A percentile compares a stretch with the other conserved stretches of the same genome.
Evolutionary conservation across 1,140 invertebrate species (phyloP).

Genomic region (Drosophila kanapiae): DNA sequence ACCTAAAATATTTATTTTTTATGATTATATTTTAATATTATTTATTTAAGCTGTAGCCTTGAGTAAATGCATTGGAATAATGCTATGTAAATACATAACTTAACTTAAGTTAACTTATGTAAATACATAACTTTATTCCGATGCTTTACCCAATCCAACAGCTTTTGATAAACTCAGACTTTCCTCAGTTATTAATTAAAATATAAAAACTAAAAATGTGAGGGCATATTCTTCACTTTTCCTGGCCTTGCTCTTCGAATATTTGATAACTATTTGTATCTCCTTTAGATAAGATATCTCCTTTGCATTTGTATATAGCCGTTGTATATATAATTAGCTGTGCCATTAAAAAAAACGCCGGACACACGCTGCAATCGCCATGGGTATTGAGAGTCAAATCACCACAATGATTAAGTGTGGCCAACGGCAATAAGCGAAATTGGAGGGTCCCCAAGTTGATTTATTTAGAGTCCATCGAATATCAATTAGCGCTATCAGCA

Average conservation of each 20-base stretch:
- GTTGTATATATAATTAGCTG: slow-evolving; percentile 10
- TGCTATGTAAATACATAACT: too few relatives aligned
- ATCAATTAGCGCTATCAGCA: slow-evolving; percentile 50
- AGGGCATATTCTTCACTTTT: not conserved
- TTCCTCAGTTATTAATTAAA: too few relatives aligned
- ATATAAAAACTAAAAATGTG: too few relatives aligned
- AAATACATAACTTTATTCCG: too few relatives aligned
- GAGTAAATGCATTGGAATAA: too few relatives aligned
- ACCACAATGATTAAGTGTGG: slow-evolving; percentile 29
- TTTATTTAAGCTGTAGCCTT: too few relatives aligned
- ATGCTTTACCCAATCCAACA: too few relatives aligned
- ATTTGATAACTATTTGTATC: not conserved
- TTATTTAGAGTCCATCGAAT: slow-evolving; percentile 44
- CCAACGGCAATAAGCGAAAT: slow-evolving; percentile 32
- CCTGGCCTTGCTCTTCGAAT: not conserved
- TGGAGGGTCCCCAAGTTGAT: slow-evolving; percentile 16
- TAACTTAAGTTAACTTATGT: too few relatives aligned
- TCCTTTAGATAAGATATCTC: slow-evolving; percentile 19
- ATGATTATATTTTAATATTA: too few relatives aligned
- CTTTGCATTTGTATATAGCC: not conserved
- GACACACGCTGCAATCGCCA: slow-evolving; percentile 17
- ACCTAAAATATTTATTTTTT: too few relatives aligned
- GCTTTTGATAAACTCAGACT: too few relatives aligned
- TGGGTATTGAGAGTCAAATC: slow-evolving; percentile 18
- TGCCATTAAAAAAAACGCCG: slow-evolving; percentile 23